Conservation (phyloP, 2,888 invertebrate species). For the Spilarctia lutea region DNA sequence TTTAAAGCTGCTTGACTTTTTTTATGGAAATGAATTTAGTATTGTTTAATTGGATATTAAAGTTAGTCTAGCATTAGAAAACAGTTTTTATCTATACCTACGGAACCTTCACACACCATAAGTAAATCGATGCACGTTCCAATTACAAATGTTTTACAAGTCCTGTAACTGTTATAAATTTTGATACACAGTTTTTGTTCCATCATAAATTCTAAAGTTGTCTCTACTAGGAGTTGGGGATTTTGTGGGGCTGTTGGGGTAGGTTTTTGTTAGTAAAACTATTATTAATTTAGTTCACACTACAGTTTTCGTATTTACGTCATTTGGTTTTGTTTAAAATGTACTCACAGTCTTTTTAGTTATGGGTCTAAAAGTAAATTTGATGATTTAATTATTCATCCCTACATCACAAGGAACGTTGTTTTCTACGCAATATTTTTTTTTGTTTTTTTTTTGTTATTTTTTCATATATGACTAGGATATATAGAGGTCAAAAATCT, state of each 20-base stretch:
- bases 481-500: neutral
- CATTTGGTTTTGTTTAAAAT: neutral
- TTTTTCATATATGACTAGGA: neutral
- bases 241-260: neutral
- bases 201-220: constrained; percentile 13
- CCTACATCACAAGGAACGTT: neutral
- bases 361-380: neutral
- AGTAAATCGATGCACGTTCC: constrained; percentile 31
- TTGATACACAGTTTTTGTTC: constrained; percentile 27
- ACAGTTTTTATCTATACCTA: constrained; percentile 35
- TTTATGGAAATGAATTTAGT: no score
- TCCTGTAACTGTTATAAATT: constrained; percentile 31
- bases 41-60: constrained; percentile 31
- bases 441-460: no score
- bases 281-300: neutral
- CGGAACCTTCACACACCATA: constrained; percentile 12
- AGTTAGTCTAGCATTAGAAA: constrained; percentile 22
- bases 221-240: neutral
- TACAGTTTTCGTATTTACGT: neutral
- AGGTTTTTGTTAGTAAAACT: constrained; percentile 8
- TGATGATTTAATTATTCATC: neutral
- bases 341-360: neutral
- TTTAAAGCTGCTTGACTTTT: neutral
- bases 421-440: neutral
- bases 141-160: constrained; percentile 32